phyloP scores from a whole-genome alignment of 2,888 invertebrate species.

The Alviniconcha strummeri region DNA sequence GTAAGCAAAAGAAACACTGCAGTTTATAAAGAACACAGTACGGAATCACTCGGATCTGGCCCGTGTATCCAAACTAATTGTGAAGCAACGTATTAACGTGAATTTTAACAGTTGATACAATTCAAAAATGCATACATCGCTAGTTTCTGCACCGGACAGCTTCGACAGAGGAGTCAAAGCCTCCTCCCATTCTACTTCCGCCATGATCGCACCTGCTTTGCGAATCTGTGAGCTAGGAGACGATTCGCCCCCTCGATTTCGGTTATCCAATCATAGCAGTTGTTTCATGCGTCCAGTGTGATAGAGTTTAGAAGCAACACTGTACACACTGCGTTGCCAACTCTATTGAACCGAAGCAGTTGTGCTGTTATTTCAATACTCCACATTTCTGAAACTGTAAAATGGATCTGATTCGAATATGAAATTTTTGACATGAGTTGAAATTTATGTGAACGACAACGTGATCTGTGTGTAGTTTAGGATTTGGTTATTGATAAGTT shows the following conservation, averaged over 20 bases:
- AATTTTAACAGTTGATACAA: too few relatives aligned
- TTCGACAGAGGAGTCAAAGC: slow-evolving; percentile 33
- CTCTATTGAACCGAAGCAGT: slow-evolving; percentile 12
- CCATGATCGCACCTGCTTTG: slow-evolving; percentile 44
- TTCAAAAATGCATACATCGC: slow-evolving; percentile 19
- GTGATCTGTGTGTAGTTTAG: too few relatives aligned
- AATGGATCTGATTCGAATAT: not conserved
- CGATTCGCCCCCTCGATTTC: slow-evolving; percentile 26
- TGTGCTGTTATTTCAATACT: not conserved
- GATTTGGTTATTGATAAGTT: too few relatives aligned
- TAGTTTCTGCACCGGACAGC: slow-evolving; percentile 32
- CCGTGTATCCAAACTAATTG: too few relatives aligned
- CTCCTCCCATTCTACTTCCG: slow-evolving; percentile 43
- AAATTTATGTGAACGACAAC: not conserved
- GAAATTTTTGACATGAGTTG: not conserved
- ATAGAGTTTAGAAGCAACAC: slow-evolving; percentile 29
- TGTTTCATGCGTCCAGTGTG: not conserved
- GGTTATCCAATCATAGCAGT: slow-evolving; percentile 6
- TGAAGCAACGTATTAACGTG: too few relatives aligned
- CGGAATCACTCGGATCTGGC: too few relatives aligned
- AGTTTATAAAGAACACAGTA: too few relatives aligned
- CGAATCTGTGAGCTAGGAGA: not conserved
- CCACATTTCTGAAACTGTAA: not conserved
- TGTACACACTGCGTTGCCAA: slow-evolving; percentile 33
- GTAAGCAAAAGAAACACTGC: too few relatives aligned